Conservation (phyloP, 2,888 invertebrate genomes). For the Eumerus sabulonum region DNA sequence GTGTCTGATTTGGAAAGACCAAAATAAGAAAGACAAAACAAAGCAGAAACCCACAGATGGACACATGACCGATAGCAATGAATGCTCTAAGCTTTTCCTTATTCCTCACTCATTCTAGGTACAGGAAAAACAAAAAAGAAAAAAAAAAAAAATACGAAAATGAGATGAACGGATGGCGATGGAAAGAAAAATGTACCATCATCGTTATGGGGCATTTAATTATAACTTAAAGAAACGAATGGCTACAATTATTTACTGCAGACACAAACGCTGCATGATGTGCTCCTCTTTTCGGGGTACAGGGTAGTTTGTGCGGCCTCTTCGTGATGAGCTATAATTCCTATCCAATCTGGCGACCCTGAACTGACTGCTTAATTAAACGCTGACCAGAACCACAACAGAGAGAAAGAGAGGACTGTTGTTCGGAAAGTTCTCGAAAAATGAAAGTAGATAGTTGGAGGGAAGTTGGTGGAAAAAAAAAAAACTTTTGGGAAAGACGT, state of each 20-base stretch:
- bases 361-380: slow-evolving; percentile 69
- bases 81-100: slow-evolving; percentile 34
- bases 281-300: background rate
- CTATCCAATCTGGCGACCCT: slow-evolving; percentile 68
- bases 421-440: no score
- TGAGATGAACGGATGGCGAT: slow-evolving; percentile 22
- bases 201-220: slow-evolving; percentile 69
- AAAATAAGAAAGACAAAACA: slow-evolving; percentile 19
- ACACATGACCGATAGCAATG: slow-evolving; percentile 65
- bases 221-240: slow-evolving; percentile 68
- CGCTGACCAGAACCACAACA: slow-evolving; percentile 52
- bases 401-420: background rate
- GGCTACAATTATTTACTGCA: slow-evolving; percentile 68
- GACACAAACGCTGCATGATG: slow-evolving; percentile 54
- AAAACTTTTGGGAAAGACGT: slow-evolving; percentile 46
- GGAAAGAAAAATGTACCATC: slow-evolving; percentile 66
- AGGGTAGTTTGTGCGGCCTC: background rate
- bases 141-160: slow-evolving; percentile 12
- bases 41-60: slow-evolving; percentile 64
- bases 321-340: slow-evolving; percentile 66
- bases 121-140: slow-evolving; percentile 1
- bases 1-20: no score
- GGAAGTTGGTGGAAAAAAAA: slow-evolving; percentile 34
- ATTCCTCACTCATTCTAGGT: no score
- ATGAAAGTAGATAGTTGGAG: slow-evolving; percentile 17